phyloP scores from a whole-genome alignment of 2,888 invertebrate genomes.

The Calameuta pallipes region DNA sequence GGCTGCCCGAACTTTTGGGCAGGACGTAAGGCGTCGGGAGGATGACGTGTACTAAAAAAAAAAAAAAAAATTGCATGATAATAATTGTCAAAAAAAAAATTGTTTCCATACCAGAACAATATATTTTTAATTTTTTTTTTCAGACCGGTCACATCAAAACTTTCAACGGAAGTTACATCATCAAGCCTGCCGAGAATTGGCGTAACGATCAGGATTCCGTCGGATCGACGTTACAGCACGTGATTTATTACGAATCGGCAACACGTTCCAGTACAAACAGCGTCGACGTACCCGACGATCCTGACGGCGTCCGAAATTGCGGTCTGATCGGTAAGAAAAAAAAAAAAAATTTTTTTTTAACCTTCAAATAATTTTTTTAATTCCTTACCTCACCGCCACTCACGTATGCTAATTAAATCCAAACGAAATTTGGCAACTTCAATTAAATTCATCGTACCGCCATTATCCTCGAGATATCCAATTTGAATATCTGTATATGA shows the following conservation, averaged over 20 bases:
- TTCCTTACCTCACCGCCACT: background rate
- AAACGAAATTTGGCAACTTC: background rate
- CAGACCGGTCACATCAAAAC: conserved; percentile 80
- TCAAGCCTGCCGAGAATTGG: conserved; percentile 72
- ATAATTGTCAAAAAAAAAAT: background rate
- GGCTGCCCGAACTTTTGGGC: background rate
- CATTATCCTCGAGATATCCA: background rate
- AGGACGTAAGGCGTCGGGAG: background rate
- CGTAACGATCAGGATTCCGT: conserved; percentile 55
- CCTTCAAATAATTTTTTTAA: conserved; percentile 4
- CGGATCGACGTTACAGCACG: conserved; percentile 52
- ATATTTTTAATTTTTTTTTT: conserved; percentile 39
- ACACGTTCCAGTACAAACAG: conserved; percentile 30
- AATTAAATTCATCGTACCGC: background rate
- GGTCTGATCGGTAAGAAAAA: conserved; percentile 53
- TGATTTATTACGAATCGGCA: conserved; percentile 50
- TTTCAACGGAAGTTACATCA: conserved; percentile 74
- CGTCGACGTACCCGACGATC: conserved; percentile 29
- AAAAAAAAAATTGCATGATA: background rate
- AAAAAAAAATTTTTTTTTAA: background rate
- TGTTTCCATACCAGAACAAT: background rate
- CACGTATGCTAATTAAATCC: background rate
- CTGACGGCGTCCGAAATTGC: conserved; percentile 40
- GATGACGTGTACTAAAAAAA: too few species aligned
- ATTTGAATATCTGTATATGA: background rate